Evolutionary conservation across 2,113 vertebrate genomes (phyloP).

Genomic region (Callionymus lyra): DNA sequence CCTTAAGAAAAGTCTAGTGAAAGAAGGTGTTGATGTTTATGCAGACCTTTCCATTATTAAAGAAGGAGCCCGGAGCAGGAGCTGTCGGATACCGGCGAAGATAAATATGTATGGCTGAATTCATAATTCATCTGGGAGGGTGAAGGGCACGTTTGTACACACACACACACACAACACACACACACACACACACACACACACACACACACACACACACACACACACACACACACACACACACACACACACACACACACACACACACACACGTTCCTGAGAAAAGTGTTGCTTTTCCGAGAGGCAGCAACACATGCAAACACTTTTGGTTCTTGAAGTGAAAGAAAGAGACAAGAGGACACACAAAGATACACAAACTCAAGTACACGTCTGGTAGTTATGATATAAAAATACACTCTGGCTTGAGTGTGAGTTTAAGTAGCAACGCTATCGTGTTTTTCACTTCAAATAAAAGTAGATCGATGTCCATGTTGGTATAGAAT

Average conservation of each 20-base stretch:
- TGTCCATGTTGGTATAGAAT: no score
- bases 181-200: not conserved
- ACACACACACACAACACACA: not conserved
- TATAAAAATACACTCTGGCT: no score
- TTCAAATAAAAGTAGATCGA: no score
- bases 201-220: not conserved
- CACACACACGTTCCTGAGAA: not conserved
- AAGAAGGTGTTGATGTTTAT: slow-evolving; percentile 45
- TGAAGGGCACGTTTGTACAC: slow-evolving; percentile 40
- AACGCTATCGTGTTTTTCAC: no score
- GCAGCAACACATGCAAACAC: slow-evolving; percentile 2
- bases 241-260: not conserved
- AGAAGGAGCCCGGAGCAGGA: slow-evolving; percentile 38
- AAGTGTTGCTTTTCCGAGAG: no score
- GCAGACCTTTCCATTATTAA: slow-evolving; percentile 50
- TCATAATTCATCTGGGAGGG: slow-evolving; percentile 43
- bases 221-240: not conserved
- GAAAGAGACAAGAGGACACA: not conserved
- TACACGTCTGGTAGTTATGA: no score
- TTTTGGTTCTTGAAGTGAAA: slow-evolving; percentile 1
- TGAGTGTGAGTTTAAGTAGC: no score
- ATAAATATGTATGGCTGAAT: slow-evolving; percentile 49
- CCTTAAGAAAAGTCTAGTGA: slow-evolving; percentile 6
- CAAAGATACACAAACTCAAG: not conserved
- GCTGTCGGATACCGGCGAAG: slow-evolving; percentile 21